Conservation (phyloP, 2,113 vertebrate species). For the Galbula dea region DNA sequence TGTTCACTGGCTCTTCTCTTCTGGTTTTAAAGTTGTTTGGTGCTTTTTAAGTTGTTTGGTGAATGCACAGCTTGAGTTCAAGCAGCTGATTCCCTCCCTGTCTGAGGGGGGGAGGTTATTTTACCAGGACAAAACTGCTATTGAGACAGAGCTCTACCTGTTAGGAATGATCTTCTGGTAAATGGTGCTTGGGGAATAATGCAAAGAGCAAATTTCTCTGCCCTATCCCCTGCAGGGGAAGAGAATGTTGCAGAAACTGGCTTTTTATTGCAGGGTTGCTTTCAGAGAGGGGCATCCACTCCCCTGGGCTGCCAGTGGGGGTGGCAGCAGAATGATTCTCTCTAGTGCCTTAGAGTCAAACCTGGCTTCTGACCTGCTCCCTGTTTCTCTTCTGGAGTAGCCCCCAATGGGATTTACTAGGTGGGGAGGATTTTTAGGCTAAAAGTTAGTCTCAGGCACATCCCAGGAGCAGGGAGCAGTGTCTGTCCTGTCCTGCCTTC, state of each 20-base stretch:
- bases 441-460: neutral
- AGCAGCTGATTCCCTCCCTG: neutral
- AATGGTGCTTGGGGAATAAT: conserved; percentile 3
- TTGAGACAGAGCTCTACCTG: neutral
- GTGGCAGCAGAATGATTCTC: neutral
- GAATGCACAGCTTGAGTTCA: neutral
- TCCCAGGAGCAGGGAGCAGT: neutral
- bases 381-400: fast-evolving
- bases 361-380: neutral
- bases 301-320: neutral
- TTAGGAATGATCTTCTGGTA: neutral
- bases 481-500: neutral
- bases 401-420: fast-evolving
- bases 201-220: neutral
- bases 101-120: neutral
- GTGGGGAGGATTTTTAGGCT: neutral
- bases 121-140: neutral
- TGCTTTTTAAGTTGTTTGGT: neutral
- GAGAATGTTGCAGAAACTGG: neutral
- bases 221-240: too few species aligned
- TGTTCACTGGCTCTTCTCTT: fast-evolving
- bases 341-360: neutral
- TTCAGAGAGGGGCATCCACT: neutral
- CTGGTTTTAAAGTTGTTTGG: fast-evolving
- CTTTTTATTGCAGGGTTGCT: neutral